Evolutionary conservation across 2,113 vertebrate species (phyloP), one percentile per base, ranked within the genome.

Genomic region (Antechinus flavipes): DNA sequence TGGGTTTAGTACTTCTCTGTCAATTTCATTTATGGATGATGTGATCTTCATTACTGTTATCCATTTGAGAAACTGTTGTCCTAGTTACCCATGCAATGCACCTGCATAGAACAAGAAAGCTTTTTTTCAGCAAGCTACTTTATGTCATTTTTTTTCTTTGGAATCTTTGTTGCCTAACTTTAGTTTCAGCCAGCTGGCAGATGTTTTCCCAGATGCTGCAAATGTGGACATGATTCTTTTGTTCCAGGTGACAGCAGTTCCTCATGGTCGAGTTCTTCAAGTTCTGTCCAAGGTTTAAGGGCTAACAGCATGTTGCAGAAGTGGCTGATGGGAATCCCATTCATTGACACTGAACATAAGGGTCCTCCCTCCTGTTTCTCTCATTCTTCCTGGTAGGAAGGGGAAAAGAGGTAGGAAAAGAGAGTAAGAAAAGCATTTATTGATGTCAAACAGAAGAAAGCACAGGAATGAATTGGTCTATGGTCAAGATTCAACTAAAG

Each of bases 181-280:
- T 97, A 84, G 76, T 42, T 94, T 76, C 19, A 2, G 55, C 97
- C 95, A 96, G 96, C 96, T 98, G 96, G 97, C 98, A 97, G 96
- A 96, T 96, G 68, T 0, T 76, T 90, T 94, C 92, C 95, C 98
- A 98, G 98, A 98, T 98, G 98, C 97, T 97, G 90, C 94, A 50
- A 93, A 97, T 55, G 68, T 93, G 95, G 90, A 92, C 92, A 35
- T 55, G 76, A 92, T 84, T 92, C 53, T 91, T 97, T 47, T 52
- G 47, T 52, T 95, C 42, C 91, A 55, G n/a, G 26, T 58, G 55
- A 93, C 42, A 58, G 90, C 94, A 97, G 94, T 91, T 95, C 95
- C 76, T 46, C 56, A 55, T 8, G 90, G 35, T 91, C 58, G 89
- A 68, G 93, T 92, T 58, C 96, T 96, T 91, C 30, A 92, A 0